Conservation (phyloP, 2,113 vertebrate species). For the Hypanus sabinus region DNA sequence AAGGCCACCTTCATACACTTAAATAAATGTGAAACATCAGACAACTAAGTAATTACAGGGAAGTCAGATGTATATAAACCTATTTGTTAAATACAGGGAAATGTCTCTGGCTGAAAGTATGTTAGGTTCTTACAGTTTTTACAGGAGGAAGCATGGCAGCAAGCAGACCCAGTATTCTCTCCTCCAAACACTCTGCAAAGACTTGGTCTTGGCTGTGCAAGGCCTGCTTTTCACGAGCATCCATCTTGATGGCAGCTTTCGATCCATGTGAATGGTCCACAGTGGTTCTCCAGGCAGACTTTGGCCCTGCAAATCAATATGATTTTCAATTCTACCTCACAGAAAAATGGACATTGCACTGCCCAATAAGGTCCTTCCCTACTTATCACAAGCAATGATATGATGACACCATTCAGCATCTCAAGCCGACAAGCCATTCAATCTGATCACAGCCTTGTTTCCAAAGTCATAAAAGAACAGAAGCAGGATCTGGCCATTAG, state of each 20-base stretch:
- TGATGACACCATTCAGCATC: neutral
- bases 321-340: neutral
- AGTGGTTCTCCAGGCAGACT: neutral
- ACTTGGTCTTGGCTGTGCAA: slow-evolving; percentile 77
- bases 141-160: slow-evolving; percentile 88
- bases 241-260: neutral
- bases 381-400: neutral
- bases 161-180: slow-evolving; percentile 86
- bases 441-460: neutral
- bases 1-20: neutral
- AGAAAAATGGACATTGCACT: neutral
- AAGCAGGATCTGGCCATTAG: no score
- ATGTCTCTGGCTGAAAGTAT: neutral
- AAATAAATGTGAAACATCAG: neutral
- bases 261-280: neutral
- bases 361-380: neutral
- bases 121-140: slow-evolving; percentile 64
- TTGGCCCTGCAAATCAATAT: neutral
- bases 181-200: slow-evolving; percentile 92
- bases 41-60: neutral
- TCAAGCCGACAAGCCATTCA: neutral
- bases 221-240: slow-evolving; percentile 56
- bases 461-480: no score
- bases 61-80: neutral
- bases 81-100: neutral